These are phyloP conservation scores for Heliothis virescens DNA, from an alignment of 1,140 invertebrate genomes.

Conservation along the genomic window DNA sequence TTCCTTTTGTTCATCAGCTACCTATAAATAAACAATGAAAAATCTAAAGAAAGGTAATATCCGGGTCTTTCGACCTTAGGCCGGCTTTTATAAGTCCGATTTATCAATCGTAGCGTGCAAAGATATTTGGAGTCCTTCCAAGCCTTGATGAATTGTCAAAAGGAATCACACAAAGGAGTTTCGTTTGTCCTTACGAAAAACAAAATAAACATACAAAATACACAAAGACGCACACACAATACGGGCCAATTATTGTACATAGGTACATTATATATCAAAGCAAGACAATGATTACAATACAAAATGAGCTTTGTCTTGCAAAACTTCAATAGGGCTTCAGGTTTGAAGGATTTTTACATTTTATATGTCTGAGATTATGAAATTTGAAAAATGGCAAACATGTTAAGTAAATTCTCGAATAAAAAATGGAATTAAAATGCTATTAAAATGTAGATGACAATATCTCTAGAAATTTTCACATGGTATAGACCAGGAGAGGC, in stretches of 20 bases:
- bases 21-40: slow-evolving; percentile 26
- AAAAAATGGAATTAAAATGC: too few relatives aligned
- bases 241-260: slow-evolving; percentile 32
- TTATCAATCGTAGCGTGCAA: slow-evolving; percentile 25
- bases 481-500: too few relatives aligned
- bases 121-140: slow-evolving; percentile 15
- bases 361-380: too few relatives aligned
- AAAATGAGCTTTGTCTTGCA: neutral
- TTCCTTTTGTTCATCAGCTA: slow-evolving; percentile 19
- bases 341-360: neutral
- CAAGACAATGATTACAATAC: slow-evolving; percentile 17
- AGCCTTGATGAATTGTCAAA: slow-evolving; percentile 39
- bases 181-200: slow-evolving; percentile 6
- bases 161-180: slow-evolving; percentile 27
- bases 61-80: neutral
- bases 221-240: slow-evolving; percentile 12
- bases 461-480: too few relatives aligned
- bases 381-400: too few relatives aligned
- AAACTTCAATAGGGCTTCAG: neutral
- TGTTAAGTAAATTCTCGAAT: too few relatives aligned
- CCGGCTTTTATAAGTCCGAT: slow-evolving; percentile 29
- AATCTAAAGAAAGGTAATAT: slow-evolving; percentile 30
- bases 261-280: slow-evolving; percentile 7
- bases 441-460: too few relatives aligned
- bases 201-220: slow-evolving; percentile 26